These are phyloP conservation scores for Myocastor coypus DNA, from an alignment of 2,113 vertebrate genomes.

Conservation along the genomic window DNA sequence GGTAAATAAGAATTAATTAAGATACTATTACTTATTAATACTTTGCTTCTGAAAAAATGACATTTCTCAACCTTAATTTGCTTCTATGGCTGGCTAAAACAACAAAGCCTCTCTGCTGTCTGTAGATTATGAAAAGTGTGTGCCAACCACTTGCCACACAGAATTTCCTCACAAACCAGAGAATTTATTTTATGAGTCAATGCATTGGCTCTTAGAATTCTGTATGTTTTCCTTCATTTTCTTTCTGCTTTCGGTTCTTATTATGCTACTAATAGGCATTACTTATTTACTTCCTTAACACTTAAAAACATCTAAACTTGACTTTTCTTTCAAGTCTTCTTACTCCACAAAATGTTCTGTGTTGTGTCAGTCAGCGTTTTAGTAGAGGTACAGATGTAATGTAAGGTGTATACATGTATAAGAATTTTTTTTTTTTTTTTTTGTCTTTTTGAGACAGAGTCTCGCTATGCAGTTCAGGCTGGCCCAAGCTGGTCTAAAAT, in stretches of 20 bases:
- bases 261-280: neutral
- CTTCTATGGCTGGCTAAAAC: neutral
- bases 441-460: too few relatives aligned
- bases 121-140: neutral
- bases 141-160: neutral
- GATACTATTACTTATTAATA: neutral
- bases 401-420: too few relatives aligned
- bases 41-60: conserved; percentile 14
- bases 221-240: neutral
- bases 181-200: neutral
- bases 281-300: neutral
- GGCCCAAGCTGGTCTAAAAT: too few relatives aligned
- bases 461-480: too few relatives aligned
- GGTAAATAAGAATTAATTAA: neutral
- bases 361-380: neutral
- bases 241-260: neutral
- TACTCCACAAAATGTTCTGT: neutral
- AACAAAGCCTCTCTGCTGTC: neutral
- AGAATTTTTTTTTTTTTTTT: too few relatives aligned
- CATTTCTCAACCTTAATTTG: neutral
- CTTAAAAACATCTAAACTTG: neutral
- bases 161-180: neutral
- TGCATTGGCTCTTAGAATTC: neutral
- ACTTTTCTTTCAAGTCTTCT: neutral
- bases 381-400: too few relatives aligned